phyloP scores from a whole-genome alignment of 2,113 vertebrate genomes.

The Zootoca vivipara region DNA sequence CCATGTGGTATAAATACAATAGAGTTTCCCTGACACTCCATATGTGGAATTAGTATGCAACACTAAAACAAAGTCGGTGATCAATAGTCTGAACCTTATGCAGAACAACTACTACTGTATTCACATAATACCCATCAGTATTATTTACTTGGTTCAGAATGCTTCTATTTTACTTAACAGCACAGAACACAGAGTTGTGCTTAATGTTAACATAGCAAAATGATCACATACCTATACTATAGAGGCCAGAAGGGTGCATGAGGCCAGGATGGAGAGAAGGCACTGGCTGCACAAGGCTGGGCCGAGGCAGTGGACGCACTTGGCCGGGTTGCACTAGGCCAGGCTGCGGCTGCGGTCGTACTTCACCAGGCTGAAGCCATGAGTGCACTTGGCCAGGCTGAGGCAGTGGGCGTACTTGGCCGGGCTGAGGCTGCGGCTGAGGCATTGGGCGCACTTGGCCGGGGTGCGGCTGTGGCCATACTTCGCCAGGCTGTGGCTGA shows the following conservation, averaged over 20 bases:
- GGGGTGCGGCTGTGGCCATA: neutral
- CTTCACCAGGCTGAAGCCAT: neutral
- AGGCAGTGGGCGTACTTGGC: neutral
- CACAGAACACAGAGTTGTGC: neutral
- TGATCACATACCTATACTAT: constrained; percentile 26
- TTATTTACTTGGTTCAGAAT: neutral
- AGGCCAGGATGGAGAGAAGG: rapidly evolving
- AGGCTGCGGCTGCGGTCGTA: neutral
- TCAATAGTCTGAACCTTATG: neutral
- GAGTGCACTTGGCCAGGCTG: neutral
- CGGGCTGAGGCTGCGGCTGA: neutral
- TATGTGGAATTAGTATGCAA: neutral
- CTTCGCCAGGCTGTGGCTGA: no score
- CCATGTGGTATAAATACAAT: no score
- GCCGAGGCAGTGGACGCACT: rapidly evolving
- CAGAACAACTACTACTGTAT: neutral
- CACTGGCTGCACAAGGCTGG: rapidly evolving
- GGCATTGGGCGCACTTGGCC: no score
- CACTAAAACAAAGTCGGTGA: neutral
- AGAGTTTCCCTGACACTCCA: neutral
- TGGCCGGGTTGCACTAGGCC: neutral
- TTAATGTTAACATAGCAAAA: neutral
- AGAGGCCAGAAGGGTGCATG: neutral
- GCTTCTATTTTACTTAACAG: neutral
- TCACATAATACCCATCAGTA: neutral